Evolutionary conservation across 2,888 invertebrate species (phyloP).

Genomic region (Acanthosepion lycidas): DNA sequence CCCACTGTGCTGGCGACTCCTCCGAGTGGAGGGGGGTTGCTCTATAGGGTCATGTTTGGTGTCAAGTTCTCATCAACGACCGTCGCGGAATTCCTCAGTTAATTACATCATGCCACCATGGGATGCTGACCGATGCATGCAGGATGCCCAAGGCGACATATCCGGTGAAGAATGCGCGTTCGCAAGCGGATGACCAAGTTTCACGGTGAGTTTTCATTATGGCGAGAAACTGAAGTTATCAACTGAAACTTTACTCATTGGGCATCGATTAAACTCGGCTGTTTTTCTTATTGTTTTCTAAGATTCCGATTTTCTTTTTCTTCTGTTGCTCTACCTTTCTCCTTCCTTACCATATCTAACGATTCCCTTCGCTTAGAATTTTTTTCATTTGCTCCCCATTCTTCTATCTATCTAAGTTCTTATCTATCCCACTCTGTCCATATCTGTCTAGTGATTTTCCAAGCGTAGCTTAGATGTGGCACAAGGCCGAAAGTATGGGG

Average conservation of each 20-base stretch:
- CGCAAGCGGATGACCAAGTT: neutral
- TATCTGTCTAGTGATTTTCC: too few species aligned
- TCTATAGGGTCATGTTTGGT: conserved; percentile 34
- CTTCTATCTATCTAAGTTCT: too few species aligned
- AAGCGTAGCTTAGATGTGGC: too few species aligned
- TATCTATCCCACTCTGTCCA: too few species aligned
- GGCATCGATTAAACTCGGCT: neutral
- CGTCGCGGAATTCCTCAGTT: conserved; percentile 36
- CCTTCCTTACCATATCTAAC: neutral
- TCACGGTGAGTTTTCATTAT: neutral
- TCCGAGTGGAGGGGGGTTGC: neutral
- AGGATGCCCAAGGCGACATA: conserved; percentile 39
- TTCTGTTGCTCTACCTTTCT: neutral
- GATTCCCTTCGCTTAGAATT: neutral
- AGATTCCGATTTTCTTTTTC: neutral
- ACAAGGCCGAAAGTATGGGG: too few species aligned
- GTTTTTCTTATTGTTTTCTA: neutral
- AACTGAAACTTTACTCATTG: neutral
- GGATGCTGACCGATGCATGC: conserved; percentile 37
- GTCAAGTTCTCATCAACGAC: conserved; percentile 34
- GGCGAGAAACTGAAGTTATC: neutral
- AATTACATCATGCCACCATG: conserved; percentile 43
- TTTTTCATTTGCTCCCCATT: too few species aligned
- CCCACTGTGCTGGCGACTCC: neutral
- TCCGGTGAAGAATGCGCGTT: conserved; percentile 35